phyloP scores from a whole-genome alignment of 2,888 invertebrate genomes.

The Idaea straminata region DNA sequence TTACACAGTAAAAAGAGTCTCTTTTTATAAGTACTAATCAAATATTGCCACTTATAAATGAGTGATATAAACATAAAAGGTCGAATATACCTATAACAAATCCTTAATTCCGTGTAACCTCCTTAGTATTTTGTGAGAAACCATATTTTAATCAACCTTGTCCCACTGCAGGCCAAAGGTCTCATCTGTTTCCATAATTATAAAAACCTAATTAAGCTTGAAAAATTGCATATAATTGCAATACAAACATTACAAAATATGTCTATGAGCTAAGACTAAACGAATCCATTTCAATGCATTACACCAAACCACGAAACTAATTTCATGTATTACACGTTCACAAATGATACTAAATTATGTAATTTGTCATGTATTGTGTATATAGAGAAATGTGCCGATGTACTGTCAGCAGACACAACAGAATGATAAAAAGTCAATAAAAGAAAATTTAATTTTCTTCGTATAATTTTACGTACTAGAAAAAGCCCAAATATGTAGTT shows the following conservation, averaged over 20 bases:
- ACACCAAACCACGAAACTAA: slow-evolving; percentile 1
- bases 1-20: too few relatives aligned
- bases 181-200: neutral
- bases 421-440: neutral
- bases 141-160: neutral
- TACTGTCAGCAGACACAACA: neutral
- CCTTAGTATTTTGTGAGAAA: too few relatives aligned
- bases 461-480: too few relatives aligned
- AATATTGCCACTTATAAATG: too few relatives aligned
- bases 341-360: neutral
- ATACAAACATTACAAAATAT: neutral
- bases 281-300: neutral
- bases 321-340: neutral
- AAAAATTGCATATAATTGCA: neutral
- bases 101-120: too few relatives aligned
- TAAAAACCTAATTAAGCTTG: neutral
- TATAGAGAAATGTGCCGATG: neutral
- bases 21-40: too few relatives aligned
- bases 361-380: neutral
- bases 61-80: too few relatives aligned
- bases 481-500: too few relatives aligned
- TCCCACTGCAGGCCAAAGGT: neutral
- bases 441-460: neutral
- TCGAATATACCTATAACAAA: too few relatives aligned
- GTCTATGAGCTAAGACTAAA: neutral